phyloP scores from a whole-genome alignment of 2,888 invertebrate genomes.

The Sepioteuthis lessoniana region DNA sequence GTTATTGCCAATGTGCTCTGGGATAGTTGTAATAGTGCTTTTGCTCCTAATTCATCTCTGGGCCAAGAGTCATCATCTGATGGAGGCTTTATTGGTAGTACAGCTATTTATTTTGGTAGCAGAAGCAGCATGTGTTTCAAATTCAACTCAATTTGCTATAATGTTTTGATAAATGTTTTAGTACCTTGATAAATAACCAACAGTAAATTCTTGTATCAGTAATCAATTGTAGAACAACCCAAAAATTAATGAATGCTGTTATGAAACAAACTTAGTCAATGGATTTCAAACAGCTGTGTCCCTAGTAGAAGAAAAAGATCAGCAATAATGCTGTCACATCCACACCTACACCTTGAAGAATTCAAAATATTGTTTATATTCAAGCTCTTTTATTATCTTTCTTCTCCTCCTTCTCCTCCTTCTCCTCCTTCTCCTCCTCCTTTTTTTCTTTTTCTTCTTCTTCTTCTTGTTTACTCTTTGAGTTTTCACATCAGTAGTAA shows the following conservation, averaged over 20 bases:
- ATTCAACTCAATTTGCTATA: not conserved
- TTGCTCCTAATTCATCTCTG: too few species aligned
- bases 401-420: too few species aligned
- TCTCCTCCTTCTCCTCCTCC: too few species aligned
- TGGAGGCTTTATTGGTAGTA: too few species aligned
- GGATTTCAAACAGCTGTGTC: not conserved
- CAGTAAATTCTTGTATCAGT: not conserved
- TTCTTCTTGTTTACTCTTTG: too few species aligned
- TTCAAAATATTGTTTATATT: not conserved
- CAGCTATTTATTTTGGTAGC: too few species aligned
- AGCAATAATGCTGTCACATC: not conserved
- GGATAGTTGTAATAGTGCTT: too few species aligned
- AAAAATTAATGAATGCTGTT: not conserved
- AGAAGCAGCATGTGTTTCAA: too few species aligned
- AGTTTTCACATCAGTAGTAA: too few species aligned
- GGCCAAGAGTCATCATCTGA: too few species aligned
- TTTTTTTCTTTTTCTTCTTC: too few species aligned
- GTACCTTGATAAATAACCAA: not conserved
- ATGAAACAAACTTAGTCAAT: not conserved
- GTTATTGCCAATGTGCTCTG: too few species aligned
- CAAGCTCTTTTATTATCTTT: not conserved
- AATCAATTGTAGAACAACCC: not conserved
- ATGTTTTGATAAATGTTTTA: not conserved
- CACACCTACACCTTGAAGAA: not conserved
- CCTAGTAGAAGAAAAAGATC: not conserved